Conservation (phyloP, 64 coral and sea anemone species). For the Stichodactyla mertensii region DNA sequence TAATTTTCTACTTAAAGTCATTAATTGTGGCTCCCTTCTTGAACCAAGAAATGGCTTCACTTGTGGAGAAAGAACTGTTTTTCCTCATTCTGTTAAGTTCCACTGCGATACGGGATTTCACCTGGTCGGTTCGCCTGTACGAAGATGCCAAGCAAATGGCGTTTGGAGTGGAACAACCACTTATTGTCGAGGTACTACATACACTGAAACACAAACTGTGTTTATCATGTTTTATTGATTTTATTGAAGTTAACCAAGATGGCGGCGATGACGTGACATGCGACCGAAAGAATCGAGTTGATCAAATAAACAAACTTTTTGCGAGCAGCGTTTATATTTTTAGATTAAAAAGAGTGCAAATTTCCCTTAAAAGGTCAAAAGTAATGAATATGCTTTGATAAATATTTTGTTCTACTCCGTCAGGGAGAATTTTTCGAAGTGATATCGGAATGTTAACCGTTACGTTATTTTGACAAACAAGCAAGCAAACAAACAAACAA, state of each 20-base stretch:
- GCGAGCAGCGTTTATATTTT: no score
- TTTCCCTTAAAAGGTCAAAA: neutral
- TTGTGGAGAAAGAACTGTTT: conserved; percentile 27
- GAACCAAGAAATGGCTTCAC: conserved; percentile 21
- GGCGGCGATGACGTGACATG: no score
- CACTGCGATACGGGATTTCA: conserved; percentile 28
- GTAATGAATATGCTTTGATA: no score
- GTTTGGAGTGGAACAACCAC: conserved; percentile 35
- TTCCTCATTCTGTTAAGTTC: conserved; percentile 8
- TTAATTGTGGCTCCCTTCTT: conserved; percentile 41
- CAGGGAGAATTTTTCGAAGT: no score
- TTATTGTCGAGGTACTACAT: conserved; percentile 34
- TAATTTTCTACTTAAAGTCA: conserved; percentile 13
- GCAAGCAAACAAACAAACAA: neutral
- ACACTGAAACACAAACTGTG: neutral
- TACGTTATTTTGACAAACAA: no score
- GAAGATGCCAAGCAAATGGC: conserved; percentile 44
- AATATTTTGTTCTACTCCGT: no score
- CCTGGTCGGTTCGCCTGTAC: conserved; percentile 5
- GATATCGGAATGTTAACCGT: no score
- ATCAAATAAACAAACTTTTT: no score
- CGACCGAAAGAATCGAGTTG: no score
- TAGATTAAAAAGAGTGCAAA: neutral
- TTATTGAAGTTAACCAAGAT: no score
- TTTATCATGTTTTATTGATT: no score